Percentiles rank a stretch among this genome's conserved stretches.
phyloP scores from a whole-genome alignment of 1,140 invertebrate species.

The Drosophila jambulina region DNA sequence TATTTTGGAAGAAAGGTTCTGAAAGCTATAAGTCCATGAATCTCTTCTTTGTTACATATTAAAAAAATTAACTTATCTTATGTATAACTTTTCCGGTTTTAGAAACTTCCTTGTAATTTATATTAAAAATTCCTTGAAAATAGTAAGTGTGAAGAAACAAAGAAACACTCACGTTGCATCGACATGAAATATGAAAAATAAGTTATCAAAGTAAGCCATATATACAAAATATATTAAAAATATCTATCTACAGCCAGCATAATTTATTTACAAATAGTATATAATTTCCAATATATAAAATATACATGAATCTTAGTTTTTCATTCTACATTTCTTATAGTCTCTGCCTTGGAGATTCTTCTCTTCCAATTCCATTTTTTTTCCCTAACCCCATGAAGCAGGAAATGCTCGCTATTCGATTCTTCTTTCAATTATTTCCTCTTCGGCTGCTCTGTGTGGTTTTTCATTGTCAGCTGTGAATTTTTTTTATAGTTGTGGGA shows the following conservation, averaged over 20 bases:
- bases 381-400: conserved; percentile 26
- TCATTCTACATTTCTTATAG: not conserved
- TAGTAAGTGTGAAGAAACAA: not conserved
- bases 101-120: not conserved
- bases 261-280: not conserved
- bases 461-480: conserved; percentile 60
- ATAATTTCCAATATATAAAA: not conserved
- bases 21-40: not conserved
- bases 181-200: not conserved
- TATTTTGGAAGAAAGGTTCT: not conserved
- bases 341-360: not conserved
- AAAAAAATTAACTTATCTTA: not conserved
- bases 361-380: not conserved
- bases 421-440: conserved; percentile 47
- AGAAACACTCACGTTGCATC: not conserved
- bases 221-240: not conserved
- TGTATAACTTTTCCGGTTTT: not conserved
- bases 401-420: conserved; percentile 55
- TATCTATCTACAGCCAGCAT: not conserved
- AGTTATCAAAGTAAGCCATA: not conserved
- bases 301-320: not conserved
- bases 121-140: not conserved
- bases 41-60: not conserved
- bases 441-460: conserved; percentile 56
- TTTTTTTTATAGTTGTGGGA: conserved; percentile 36